Base-by-base conservation (phyloP, 2,113 vertebrate genomes). In the Dipodomys ordii region DNA sequence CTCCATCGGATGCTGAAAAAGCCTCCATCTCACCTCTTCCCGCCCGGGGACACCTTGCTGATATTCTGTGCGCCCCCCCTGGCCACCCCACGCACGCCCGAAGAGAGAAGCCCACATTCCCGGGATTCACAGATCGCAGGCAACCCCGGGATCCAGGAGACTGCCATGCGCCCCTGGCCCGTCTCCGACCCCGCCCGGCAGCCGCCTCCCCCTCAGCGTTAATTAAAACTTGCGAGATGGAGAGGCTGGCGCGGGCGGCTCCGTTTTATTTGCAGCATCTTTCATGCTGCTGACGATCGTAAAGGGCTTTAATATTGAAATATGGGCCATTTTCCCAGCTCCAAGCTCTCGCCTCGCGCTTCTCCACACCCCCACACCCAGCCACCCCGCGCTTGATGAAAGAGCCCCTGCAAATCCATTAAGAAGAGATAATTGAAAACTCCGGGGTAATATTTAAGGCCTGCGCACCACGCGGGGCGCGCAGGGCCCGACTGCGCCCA, bases 301-400 rank as follows among this genome's bases (percentile, higher is more conserved):
- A 95, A 97, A 95, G 95, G 93, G 95, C 97, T 98, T 97, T 98
- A 97, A 98, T 97, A 96, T 96, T 98, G 97, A 98, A 98, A 98
- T 98, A 98, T 97, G 97, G 83, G 97, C 97, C 97, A 97, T 98
- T 97, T 97, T 97, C 97, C 96, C 92, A 97, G 97, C 89, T 80
- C 95, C 83, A 97, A 57, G 88, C 97, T 97, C 74, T 96, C 94
- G 82, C 94, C 73, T 74, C 8, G 69, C 96, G 85, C 94, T 96
- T 57, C 92, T 85, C 85, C 90, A 67, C 96, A 95, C 96, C 97
- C 96, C 95, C 96, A 95, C 95, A 95, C 95, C 96, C 96, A 97
- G 82, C 97, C 96, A 94, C 95, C 95, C 90, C 68, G 78, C 73
- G 94, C 96, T 96, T 97, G 97, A 98, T 97, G 67, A 97, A 98